Conservation (phyloP, 2,113 vertebrate species). For the Ahaetulla prasina region DNA sequence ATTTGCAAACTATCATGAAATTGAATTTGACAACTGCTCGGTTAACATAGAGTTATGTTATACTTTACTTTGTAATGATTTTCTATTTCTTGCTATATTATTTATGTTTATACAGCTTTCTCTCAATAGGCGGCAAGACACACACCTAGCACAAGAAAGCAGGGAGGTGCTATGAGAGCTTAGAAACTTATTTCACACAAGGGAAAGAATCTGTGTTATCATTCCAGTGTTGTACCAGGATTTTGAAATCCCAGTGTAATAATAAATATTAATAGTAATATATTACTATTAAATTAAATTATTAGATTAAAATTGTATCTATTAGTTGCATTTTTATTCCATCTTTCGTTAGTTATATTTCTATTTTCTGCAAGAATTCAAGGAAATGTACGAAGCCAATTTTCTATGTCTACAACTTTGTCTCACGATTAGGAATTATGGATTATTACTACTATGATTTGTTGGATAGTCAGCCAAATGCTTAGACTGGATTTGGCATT, state of each 20-base stretch:
- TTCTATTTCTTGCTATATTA: neutral
- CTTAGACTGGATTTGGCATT: neutral
- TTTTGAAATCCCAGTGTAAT: neutral
- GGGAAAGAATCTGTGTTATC: no score
- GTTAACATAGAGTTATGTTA: neutral
- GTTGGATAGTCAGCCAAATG: neutral
- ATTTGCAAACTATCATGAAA: neutral
- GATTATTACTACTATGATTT: neutral
- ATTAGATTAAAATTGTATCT: neutral
- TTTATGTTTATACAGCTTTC: neutral
- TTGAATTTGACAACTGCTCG: neutral
- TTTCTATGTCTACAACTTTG: neutral
- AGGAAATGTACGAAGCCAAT: neutral
- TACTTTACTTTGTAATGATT: neutral
- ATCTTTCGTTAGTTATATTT: neutral
- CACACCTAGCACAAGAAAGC: neutral
- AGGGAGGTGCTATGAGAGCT: neutral
- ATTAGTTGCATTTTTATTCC: neutral
- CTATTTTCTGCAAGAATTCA: neutral
- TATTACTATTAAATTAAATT: neutral
- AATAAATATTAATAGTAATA: neutral
- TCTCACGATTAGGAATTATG: neutral
- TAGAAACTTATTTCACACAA: neutral
- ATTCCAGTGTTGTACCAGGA: neutral
- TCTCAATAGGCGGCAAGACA: neutral